phyloP scores from a whole-genome alignment of 2,797 vertebrate genomes.

The Capromys pilorides region DNA sequence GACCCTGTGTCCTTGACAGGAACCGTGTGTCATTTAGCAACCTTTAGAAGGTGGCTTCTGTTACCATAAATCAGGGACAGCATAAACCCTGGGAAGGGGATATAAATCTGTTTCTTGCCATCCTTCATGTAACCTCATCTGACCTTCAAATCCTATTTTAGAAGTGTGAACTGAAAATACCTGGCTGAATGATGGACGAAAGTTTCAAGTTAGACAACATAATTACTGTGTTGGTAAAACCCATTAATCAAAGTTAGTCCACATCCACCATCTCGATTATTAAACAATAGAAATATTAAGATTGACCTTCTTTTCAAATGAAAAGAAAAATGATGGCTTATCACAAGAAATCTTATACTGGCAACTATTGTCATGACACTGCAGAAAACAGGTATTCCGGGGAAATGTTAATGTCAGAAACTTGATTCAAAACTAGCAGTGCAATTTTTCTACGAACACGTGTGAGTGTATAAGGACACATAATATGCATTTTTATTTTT shows the following conservation, averaged over 20 bases:
- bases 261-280: conserved; percentile 65
- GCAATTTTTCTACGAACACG: neutral
- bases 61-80: conserved; percentile 36
- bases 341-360: conserved; percentile 19
- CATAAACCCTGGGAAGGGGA: conserved; percentile 29
- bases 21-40: neutral
- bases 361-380: neutral
- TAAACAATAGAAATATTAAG: conserved; percentile 65
- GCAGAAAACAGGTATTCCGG: neutral
- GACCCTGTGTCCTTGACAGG: neutral
- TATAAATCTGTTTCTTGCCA: conserved; percentile 53
- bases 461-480: neutral
- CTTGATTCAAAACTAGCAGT: conserved; percentile 4
- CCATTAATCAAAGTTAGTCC: conserved; percentile 71
- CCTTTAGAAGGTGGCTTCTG: neutral
- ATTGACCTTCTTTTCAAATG: conserved; percentile 47
- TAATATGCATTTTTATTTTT: neutral
- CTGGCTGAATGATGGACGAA: conserved; percentile 68
- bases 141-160: conserved; percentile 60
- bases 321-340: conserved; percentile 36
- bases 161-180: conserved; percentile 35
- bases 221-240: conserved; percentile 70
- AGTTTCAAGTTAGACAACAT: conserved; percentile 71
- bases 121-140: conserved; percentile 44
- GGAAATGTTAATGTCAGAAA: conserved; percentile 7